Base-by-base conservation (phyloP, 2,888 invertebrate genomes). In the Hesperia comma region DNA sequence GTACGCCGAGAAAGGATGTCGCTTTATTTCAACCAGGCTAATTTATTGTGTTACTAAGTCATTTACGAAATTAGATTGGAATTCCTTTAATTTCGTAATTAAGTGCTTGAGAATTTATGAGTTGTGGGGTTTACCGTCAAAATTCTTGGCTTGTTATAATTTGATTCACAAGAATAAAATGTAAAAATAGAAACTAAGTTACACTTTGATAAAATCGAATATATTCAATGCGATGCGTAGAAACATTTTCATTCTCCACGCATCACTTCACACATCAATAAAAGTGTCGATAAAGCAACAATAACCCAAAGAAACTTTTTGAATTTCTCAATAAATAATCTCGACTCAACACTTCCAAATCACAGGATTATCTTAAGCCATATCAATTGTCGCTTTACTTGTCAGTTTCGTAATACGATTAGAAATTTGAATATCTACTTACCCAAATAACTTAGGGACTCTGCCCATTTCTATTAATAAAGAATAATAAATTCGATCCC, bases 1-100 rank as follows among this genome's bases (percentile, higher is more conserved):
- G 37, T 55, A 33, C 46, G 46, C 64, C 66, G 19, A 37, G 66
- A 33, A 63, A 66, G 58, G 68, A 70, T 66, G 69, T 66, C 67
- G 67, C 70, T 68, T 68, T 69, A 69, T 70, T 71, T 55, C 62
- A 46, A 54, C 15, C 70, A 67, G 63, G 67, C 64, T 68, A 69
- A 69, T 73, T 75, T 71, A 71, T 70, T 63, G 69, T 63, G 67
- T 57, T 68, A 68, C 69, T 69, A 70, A 72, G 69, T 69, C 70
- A 68, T 71, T 69, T 57, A 68, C 69, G 61, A 71, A 72, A 75
- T 72, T 71, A 67, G 63, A 71, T 71, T 69, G 46, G 54, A 61
- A 69, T 64, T 64, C 68, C 61, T 69, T 67, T 70, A 69, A 58
- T 41, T 70, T 64, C 54, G 46, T 62, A 67, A 63, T 56, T 61